A percentile compares a stretch with the other conserved stretches of the same genome.
These are phyloP conservation scores for Anarsia innoxiella DNA, from an alignment of 2,888 invertebrate genomes.

Conservation along the genomic window DNA sequence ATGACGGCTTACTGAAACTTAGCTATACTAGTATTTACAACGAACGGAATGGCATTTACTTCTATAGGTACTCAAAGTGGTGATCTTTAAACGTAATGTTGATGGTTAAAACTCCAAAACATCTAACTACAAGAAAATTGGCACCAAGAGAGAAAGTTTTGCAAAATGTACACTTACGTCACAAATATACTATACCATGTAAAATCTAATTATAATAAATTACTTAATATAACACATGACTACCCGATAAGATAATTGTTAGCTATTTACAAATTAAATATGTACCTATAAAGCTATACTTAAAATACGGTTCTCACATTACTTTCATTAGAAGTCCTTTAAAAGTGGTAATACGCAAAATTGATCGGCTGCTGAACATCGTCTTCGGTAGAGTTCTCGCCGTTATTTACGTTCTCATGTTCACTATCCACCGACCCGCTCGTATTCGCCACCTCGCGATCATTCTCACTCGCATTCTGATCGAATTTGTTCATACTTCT, in stretches of 20 bases:
- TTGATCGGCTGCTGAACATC: constrained; percentile 55
- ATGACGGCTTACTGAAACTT: constrained; percentile 9
- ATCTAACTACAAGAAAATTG: constrained; percentile 36
- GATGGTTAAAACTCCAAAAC: not conserved
- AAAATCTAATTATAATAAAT: constrained; percentile 61
- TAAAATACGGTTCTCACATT: constrained; percentile 23
- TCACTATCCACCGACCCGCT: constrained; percentile 37
- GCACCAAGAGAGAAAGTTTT: constrained; percentile 39
- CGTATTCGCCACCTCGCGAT: constrained; percentile 27
- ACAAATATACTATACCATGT: constrained; percentile 32
- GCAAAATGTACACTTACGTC: constrained; percentile 22
- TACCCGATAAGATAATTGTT: constrained; percentile 33
- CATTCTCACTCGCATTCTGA: constrained; percentile 23
- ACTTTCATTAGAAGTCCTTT: constrained; percentile 21
- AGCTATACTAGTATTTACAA: constrained; percentile 44
- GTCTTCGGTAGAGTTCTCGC: constrained; percentile 22
- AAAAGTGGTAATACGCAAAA: constrained; percentile 69
- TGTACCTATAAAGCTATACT: constrained; percentile 18
- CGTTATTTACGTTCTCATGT: constrained; percentile 20
- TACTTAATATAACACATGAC: constrained; percentile 59
- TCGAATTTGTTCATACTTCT: constrained; percentile 27
- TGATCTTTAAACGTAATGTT: no score
- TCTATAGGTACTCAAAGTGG: no score
- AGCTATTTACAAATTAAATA: constrained; percentile 41
- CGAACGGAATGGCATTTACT: constrained; percentile 5